Conservation (phyloP, 2,888 invertebrate species). For the Heliconius ismenius region DNA sequence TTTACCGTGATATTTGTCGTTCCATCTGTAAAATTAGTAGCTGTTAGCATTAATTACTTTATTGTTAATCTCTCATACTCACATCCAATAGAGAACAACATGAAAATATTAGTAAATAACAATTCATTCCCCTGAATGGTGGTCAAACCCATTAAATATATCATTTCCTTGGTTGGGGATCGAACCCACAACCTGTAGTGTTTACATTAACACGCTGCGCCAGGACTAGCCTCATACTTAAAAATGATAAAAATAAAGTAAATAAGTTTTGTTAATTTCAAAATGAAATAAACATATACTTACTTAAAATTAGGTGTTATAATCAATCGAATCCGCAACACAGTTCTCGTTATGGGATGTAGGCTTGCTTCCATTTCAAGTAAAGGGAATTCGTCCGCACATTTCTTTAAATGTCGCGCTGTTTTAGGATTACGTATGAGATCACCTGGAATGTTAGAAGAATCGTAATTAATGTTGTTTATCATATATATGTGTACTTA, state of each 20-base stretch:
- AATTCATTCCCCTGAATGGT: no score
- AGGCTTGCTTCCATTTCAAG: slow-evolving; percentile 91
- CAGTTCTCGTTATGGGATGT: slow-evolving; percentile 97
- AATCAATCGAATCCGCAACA: slow-evolving; percentile 90
- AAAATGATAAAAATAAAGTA: no score
- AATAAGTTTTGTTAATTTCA: no score
- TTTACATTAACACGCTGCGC: no score
- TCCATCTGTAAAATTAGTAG: slow-evolving; percentile 84
- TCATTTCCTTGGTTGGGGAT: no score
- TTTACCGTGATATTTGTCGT: slow-evolving; percentile 93
- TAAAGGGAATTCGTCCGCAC: slow-evolving; percentile 91
- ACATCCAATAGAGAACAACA: no score
- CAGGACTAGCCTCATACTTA: no score
- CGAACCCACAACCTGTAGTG: no score
- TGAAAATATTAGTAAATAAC: no score
- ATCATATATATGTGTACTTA: background rate
- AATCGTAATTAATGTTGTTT: background rate
- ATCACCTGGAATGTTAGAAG: slow-evolving; percentile 71
- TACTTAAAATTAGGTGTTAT: slow-evolving; percentile 87
- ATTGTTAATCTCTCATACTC: no score
- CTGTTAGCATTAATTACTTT: no score
- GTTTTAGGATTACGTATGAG: slow-evolving; percentile 89
- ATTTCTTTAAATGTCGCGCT: slow-evolving; percentile 89
- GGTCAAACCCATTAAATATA: no score
- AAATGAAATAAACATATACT: slow-evolving; percentile 38